phyloP scores from a whole-genome alignment of 2,888 invertebrate species.

The Synanthedon formicaeformis region DNA sequence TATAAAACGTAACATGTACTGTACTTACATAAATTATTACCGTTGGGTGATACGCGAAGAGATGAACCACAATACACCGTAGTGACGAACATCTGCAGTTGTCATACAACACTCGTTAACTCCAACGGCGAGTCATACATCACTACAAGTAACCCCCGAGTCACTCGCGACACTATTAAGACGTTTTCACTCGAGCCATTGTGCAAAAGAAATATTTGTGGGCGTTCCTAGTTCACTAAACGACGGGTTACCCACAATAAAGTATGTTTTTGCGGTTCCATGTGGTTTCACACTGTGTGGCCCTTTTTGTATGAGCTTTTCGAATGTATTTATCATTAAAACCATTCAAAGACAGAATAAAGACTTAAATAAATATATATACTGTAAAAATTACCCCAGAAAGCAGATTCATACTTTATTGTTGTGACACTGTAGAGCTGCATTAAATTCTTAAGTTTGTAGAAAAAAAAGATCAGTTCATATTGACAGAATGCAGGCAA shows the following conservation, averaged over 20 bases:
- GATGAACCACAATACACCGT: slow-evolving; percentile 12
- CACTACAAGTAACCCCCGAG: slow-evolving; percentile 24
- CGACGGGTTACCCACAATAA: slow-evolving; percentile 22
- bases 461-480: too few species aligned
- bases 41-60: background rate
- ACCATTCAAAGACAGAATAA: too few species aligned
- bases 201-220: slow-evolving; percentile 36
- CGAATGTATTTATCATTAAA: too few species aligned
- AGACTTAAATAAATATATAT: background rate
- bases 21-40: background rate
- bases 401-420: too few species aligned
- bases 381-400: too few species aligned
- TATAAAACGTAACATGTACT: background rate
- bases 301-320: too few species aligned
- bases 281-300: slow-evolving; percentile 17
- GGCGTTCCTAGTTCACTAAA: slow-evolving; percentile 20
- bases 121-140: slow-evolving; percentile 32
- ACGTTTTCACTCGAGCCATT: slow-evolving; percentile 38
- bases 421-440: too few species aligned
- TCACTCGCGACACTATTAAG: slow-evolving; percentile 37
- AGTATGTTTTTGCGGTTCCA: slow-evolving; percentile 24
- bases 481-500: too few species aligned
- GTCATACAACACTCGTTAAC: slow-evolving; percentile 32
- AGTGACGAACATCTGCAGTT: slow-evolving; percentile 24
- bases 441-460: too few species aligned